Base-by-base conservation (phyloP, 2,113 vertebrate species). In the Pithys albifrons region DNA sequence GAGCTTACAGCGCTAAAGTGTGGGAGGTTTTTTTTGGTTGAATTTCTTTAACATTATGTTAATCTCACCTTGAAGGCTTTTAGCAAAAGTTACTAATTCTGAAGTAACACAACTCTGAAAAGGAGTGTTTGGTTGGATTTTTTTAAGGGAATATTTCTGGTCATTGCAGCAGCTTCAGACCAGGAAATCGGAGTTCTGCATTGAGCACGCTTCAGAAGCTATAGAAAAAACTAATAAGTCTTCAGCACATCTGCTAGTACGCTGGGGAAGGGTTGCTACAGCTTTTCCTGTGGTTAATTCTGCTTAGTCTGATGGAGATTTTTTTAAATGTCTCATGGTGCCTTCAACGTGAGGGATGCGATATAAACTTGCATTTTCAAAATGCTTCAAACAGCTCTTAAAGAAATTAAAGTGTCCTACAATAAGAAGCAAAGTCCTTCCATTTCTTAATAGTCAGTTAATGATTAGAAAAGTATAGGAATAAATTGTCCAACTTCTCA, bases 401-500 rank as follows among this genome's bases (percentile, higher is more conserved):
- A 65, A 76, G 72, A 91, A 91, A 73, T 86, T 62, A 69, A 54
- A 29, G 13, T 75, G 49, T 72, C 78, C 67, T 91, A 41, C 62
- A 91, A 45, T 76, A 83, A 78, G 37, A 87, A 82, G 7, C 15
- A 49, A 89, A 64, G 41, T 54, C 49, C 31, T 95, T 88, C 35
- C 18, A 25, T 27, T 75, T 72, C 28, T 83, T 69, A 65, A 27
- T 57, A 69, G 45, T 46, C 52, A 57, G 19, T n/a, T 87, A 31
- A 23, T 85, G 85, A 88, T 75, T 64, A 72, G 62, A 58, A 79
- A 90, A 94, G 29, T 76, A 46, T 88, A 33, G 28, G 41, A 82
- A 72, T 89, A 79, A 94, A 88, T 91, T 89, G 35, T 79, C 58
- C 57, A 58, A 55, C 49, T 83, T 76, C 22, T 80, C 28, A 65